Evolutionary conservation across 1,140 invertebrate genomes (phyloP), one percentile per base, ranked within the genome.

Genomic region (Drosophila truncata): DNA sequence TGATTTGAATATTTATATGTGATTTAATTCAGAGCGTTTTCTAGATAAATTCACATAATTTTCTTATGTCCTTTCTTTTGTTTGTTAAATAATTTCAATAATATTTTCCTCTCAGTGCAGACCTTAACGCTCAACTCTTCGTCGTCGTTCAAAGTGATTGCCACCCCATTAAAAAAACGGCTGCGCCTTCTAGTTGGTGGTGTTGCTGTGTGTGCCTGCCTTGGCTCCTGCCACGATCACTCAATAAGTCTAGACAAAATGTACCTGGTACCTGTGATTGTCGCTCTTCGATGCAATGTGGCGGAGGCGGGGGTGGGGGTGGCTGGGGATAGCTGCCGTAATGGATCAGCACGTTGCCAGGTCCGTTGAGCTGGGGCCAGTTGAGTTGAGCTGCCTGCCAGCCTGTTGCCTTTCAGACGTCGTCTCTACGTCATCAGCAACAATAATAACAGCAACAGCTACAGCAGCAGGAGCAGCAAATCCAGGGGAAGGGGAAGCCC

Each of bases 161-260:
- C 88, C 88, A 91, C 88, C 88, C 88, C 88, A 91, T 91, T 91
- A 91, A 91, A 91, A 87, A 88, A 83, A 85, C 82, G 78, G 83
- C 82, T 85, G 82, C 82, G 83, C 83, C 83, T 86, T 82, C 66
- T 73, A 74, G 55, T 74, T 73, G 62, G 33, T 57, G 63, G 47
- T 64, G 62, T 62, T 60, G 39, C 55, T 55, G 52, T 73, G 52
- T 73, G 58, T 73, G 61, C 69, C 42, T 77, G 57, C 66, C 70
- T 84, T 88, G 81, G 84, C 84, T 88, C 78, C 84, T 90, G 85
- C 85, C 85, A 90, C 85, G 85, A 90, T 90, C 85, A 90, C 85
- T 90, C 85, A 90, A 90, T 90, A 90, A 90, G 85, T 90, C 85
- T 90, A 90, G 85, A 90, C 85, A 90, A 90, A 90, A 82, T 78